Base-by-base conservation (phyloP, 2,113 vertebrate species). In the Passer domesticus region DNA sequence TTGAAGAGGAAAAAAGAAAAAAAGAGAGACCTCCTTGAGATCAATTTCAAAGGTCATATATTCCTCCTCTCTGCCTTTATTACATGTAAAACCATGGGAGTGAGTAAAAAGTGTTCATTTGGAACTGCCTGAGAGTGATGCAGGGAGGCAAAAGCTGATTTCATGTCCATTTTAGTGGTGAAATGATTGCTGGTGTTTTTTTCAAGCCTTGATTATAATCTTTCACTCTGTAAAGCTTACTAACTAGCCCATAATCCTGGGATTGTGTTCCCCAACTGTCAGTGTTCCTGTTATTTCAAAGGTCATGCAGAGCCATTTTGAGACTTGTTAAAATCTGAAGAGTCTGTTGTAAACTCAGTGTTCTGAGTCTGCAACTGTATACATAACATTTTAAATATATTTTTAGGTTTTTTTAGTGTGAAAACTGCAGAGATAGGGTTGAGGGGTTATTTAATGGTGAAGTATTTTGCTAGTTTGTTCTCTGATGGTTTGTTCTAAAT, bases 1-100 rank as follows among this genome's bases (percentile, higher is more conserved):
- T 88, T 66, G 41, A 90, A 30, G 53, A 49, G 20, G 5, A 7
- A 28, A 9, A 31, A 30, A 14, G 10, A 10, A 23, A n/a, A 33
- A 58, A 44, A 39, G 10, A 69, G 35, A 74, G 11, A 62, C 20
- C 11, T 86, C 43, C 70, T 87, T 1, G 37, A 95, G 92, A 93
- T 85, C 74, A 62, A 63, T 96, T 94, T 85, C 75, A 64, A 66
- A 96, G 96, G 75, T 86, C 67, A 55, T 69, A 69, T 88, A 86
- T 92, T 87, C 92, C 47, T 94, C 67, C 67, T 83, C 49, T 94
- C 25, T 67, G 7, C 84, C 90, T 85, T 90, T 87, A 64, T 74
- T 92, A 44, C 21, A 46, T 80, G 88, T 88, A 93, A 80, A 95
- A 88, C 79, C 16, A 12, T n/a, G 80, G 59, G 79, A 90, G 85